phyloP scores from a whole-genome alignment of 2,113 vertebrate species.

The Bambusicola thoracicus region DNA sequence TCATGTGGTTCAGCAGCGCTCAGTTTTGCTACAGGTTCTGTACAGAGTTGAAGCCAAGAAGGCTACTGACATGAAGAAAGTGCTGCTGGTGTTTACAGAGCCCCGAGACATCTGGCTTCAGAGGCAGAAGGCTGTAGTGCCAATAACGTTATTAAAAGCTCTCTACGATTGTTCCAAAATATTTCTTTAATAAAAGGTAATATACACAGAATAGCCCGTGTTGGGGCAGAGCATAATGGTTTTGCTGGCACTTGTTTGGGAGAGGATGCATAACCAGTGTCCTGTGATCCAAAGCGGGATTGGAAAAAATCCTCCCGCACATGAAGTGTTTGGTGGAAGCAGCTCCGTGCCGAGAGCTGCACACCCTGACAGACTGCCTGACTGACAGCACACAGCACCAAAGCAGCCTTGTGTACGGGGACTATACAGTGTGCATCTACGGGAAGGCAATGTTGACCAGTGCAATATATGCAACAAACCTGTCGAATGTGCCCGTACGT shows the following conservation, averaged over 20 bases:
- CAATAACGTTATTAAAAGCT: slow-evolving; percentile 49
- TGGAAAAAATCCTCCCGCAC: slow-evolving; percentile 26
- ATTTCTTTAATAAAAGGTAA: slow-evolving; percentile 62
- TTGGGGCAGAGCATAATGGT: slow-evolving; percentile 27
- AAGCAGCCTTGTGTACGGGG: neutral
- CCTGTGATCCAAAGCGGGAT: slow-evolving; percentile 3
- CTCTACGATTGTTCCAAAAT: slow-evolving; percentile 45
- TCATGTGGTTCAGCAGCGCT: slow-evolving; percentile 50
- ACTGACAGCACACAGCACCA: neutral
- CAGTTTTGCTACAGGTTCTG: neutral
- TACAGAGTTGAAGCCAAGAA: slow-evolving; percentile 56
- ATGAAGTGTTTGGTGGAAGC: neutral
- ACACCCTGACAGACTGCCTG: neutral
- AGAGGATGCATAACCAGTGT: neutral
- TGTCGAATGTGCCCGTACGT: accelerated
- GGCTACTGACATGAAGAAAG: slow-evolving; percentile 41
- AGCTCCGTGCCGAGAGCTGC: neutral
- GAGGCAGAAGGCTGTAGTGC: slow-evolving; percentile 36
- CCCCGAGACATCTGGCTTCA: slow-evolving; percentile 47
- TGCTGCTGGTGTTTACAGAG: slow-evolving; percentile 60
- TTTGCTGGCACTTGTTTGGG: slow-evolving; percentile 50
- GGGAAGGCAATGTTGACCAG: neutral
- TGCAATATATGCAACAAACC: neutral
- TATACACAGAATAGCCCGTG: neutral
- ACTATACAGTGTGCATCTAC: neutral